phyloP scores from a whole-genome alignment of 2,113 vertebrate species.

The Catharus bicknelli region DNA sequence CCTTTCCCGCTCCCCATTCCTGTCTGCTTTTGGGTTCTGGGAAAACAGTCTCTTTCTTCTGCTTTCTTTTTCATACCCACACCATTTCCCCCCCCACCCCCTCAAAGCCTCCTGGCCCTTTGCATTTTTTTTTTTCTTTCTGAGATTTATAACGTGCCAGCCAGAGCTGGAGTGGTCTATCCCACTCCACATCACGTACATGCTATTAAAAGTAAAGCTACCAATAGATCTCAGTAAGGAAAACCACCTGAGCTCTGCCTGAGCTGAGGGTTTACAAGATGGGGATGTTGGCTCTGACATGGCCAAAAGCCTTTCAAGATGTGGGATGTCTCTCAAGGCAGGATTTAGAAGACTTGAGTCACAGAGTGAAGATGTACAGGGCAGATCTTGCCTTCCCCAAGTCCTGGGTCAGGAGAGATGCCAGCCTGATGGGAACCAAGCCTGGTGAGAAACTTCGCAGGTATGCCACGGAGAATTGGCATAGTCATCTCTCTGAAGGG shows the following conservation, averaged over 20 bases:
- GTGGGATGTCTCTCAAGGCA: neutral
- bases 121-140: neutral
- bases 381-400: neutral
- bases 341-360: neutral
- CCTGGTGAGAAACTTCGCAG: neutral
- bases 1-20: neutral
- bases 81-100: too few species aligned
- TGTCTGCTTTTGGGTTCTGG: neutral
- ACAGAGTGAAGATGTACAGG: fast-evolving
- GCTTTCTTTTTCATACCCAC: neutral
- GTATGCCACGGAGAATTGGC: neutral
- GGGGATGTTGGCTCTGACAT: neutral
- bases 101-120: neutral
- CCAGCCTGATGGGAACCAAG: neutral
- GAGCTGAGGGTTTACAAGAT: neutral
- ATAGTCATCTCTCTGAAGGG: neutral
- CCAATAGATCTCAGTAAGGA: neutral
- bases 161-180: neutral
- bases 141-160: slow-evolving; percentile 60
- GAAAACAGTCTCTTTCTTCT: slow-evolving; percentile 5
- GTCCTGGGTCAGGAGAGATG: neutral
- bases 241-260: neutral
- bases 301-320: neutral
- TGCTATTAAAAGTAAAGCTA: slow-evolving; percentile 33
- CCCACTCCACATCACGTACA: neutral